Percentiles rank a stretch among this genome's conserved stretches.
These are phyloP conservation scores for Sebastes dallii DNA, from an alignment of 2,797 vertebrate species.

Conservation along the genomic window DNA sequence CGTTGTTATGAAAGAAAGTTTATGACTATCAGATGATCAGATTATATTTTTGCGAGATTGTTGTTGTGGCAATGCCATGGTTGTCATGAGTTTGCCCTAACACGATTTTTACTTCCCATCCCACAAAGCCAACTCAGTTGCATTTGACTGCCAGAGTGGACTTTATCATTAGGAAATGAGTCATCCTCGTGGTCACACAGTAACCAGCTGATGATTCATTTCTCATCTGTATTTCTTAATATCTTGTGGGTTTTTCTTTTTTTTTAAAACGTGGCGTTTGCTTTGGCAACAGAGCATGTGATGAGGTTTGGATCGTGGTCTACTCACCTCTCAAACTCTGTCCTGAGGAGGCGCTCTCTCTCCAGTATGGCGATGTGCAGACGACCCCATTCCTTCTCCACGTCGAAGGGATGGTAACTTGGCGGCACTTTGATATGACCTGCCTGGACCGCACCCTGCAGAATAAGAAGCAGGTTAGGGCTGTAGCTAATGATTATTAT, in stretches of 20 bases:
- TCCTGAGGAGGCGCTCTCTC: constrained; percentile 90
- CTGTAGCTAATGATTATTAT: neutral
- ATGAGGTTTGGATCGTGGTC: neutral
- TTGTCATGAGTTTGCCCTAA: constrained; percentile 52
- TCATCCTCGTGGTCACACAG: constrained; percentile 44
- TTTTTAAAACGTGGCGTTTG: neutral
- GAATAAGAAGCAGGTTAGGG: neutral
- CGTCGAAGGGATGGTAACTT: constrained; percentile 90
- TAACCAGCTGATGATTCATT: constrained; percentile 14
- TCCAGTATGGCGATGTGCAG: constrained; percentile 94
- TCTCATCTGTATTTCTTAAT: neutral
- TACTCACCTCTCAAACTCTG: constrained; percentile 89
- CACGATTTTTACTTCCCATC: constrained; percentile 6
- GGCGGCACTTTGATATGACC: constrained; percentile 91
- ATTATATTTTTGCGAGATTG: neutral
- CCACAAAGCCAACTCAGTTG: constrained; percentile 34
- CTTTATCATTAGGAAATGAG: constrained; percentile 41
- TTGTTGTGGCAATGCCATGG: constrained; percentile 15
- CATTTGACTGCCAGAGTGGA: neutral
- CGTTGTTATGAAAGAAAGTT: constrained; percentile 54
- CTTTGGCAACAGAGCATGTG: constrained; percentile 41
- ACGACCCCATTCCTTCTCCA: constrained; percentile 97
- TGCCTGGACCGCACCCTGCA: constrained; percentile 86
- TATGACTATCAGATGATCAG: constrained; percentile 27
- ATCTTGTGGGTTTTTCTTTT: neutral